Evolutionary conservation across 2,888 invertebrate species (phyloP).

Genomic region (Furcula furcula): DNA sequence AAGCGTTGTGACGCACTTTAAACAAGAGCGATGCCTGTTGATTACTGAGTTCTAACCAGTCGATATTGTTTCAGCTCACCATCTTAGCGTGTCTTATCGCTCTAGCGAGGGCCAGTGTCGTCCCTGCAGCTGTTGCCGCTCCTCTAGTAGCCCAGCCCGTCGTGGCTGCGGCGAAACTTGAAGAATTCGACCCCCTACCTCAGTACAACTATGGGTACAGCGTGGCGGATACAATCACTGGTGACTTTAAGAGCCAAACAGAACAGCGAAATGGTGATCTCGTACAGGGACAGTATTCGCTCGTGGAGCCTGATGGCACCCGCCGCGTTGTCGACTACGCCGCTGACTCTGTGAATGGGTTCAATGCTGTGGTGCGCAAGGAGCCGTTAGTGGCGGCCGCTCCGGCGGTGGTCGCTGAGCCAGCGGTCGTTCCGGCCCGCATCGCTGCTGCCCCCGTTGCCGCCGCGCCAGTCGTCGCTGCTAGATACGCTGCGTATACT

Average conservation of each 20-base stretch:
- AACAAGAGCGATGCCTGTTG: conserved; percentile 17
- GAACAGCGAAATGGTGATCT: conserved; percentile 78
- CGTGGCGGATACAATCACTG: conserved; percentile 63
- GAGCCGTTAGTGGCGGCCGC: conserved; percentile 39
- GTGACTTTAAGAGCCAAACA: conserved; percentile 65
- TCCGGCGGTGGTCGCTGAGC: conserved; percentile 32
- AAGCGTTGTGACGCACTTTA: conserved; percentile 38
- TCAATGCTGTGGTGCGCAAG: conserved; percentile 66
- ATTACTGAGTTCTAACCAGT: conserved; percentile 21
- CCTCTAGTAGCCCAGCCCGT: conserved; percentile 48
- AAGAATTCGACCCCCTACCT: conserved; percentile 79
- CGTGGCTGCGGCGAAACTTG: conserved; percentile 45
- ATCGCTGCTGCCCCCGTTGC: conserved; percentile 25
- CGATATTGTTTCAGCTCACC: conserved; percentile 56
- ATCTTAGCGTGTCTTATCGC: conserved; percentile 67
- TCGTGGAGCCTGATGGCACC: conserved; percentile 63
- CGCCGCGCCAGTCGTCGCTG: conserved; percentile 32
- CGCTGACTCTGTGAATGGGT: conserved; percentile 65
- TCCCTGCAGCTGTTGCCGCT: conserved; percentile 49
- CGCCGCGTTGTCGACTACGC: conserved; percentile 64
- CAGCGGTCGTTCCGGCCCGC: conserved; percentile 31
- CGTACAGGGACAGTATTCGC: conserved; percentile 66
- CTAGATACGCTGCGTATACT: no score
- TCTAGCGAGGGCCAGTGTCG: conserved; percentile 55
- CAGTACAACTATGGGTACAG: conserved; percentile 77